A percentile compares a stretch with the other conserved stretches of the same genome.
Evolutionary conservation across 2,797 vertebrate species (phyloP).

Genomic region (Hephaestus fuliginosus): DNA sequence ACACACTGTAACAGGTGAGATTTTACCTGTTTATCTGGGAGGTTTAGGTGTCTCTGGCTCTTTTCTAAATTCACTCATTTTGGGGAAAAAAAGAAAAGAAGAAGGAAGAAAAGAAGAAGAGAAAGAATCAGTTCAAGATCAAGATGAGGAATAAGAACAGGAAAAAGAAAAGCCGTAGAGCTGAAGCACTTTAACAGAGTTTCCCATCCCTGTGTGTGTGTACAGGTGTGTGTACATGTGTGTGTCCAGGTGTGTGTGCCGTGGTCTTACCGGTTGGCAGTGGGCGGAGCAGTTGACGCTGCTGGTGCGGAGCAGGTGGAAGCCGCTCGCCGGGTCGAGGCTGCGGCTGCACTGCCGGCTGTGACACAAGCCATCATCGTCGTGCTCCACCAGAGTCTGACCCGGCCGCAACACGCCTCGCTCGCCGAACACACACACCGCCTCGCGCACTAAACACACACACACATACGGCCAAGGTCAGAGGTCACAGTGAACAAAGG

Average conservation of each 20-base stretch:
- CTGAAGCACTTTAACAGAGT: neutral
- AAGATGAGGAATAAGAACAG: neutral
- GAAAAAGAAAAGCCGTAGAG: neutral
- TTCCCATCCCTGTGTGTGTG: no score
- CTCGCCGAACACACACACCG: conserved; percentile 91
- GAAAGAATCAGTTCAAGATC: neutral
- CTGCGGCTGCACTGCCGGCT: conserved; percentile 89
- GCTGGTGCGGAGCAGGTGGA: conserved; percentile 88
- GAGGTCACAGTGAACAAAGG: neutral
- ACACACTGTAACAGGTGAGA: no score
- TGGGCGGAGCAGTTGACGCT: conserved; percentile 90
- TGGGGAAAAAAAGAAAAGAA: neutral
- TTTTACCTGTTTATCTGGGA: neutral
- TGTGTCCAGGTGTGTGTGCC: neutral
- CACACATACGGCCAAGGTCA: conserved; percentile 39
- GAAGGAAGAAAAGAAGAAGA: neutral
- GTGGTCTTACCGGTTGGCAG: conserved; percentile 89
- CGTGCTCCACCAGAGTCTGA: conserved; percentile 92
- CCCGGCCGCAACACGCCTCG: conserved; percentile 91
- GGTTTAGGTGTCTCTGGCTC: neutral
- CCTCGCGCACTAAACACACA: conserved; percentile 88
- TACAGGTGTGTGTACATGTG: neutral
- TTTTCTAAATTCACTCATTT: neutral
- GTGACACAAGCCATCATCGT: conserved; percentile 87
- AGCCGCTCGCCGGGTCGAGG: conserved; percentile 89